Percentiles rank a stretch among this genome's conserved stretches.
phyloP scores from a whole-genome alignment of 1,140 invertebrate species.

The Macrotrachela quadricornifera region DNA sequence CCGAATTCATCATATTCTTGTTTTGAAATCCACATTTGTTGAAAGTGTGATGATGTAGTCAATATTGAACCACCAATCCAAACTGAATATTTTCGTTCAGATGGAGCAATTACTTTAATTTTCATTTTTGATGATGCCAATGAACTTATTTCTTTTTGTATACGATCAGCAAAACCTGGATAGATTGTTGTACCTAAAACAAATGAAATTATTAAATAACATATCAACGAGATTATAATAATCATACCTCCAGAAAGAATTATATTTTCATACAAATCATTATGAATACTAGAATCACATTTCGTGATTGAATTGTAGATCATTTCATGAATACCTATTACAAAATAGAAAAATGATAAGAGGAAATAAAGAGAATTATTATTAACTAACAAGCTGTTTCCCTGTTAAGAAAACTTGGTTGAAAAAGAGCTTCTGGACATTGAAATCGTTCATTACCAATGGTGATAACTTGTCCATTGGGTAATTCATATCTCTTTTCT shows the following conservation, averaged over 20 bases:
- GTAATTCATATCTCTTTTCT: slow-evolving; percentile 70
- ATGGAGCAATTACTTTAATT: too few relatives aligned
- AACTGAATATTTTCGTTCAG: too few relatives aligned
- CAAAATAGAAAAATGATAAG: neutral
- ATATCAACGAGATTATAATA: too few relatives aligned
- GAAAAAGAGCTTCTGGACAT: slow-evolving; percentile 82
- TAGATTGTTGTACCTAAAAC: too few relatives aligned
- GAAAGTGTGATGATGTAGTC: too few relatives aligned
- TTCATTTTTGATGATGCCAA: too few relatives aligned
- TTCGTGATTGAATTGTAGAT: neutral
- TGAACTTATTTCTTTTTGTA: too few relatives aligned
- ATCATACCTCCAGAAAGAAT: slow-evolving; percentile 36
- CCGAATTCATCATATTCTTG: too few relatives aligned
- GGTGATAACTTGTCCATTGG: slow-evolving; percentile 79
- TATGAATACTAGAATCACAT: neutral
- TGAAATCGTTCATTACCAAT: slow-evolving; percentile 83
- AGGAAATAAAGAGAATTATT: neutral
- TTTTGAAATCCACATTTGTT: too few relatives aligned
- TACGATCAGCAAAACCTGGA: too few relatives aligned
- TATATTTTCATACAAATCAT: neutral
- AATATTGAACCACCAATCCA: too few relatives aligned
- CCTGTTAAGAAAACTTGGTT: slow-evolving; percentile 22
- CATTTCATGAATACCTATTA: neutral
- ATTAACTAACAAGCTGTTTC: slow-evolving; percentile 24
- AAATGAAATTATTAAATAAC: too few relatives aligned